Evolutionary conservation across 2,113 vertebrate species (phyloP).

Genomic region (Procavia capensis): DNA sequence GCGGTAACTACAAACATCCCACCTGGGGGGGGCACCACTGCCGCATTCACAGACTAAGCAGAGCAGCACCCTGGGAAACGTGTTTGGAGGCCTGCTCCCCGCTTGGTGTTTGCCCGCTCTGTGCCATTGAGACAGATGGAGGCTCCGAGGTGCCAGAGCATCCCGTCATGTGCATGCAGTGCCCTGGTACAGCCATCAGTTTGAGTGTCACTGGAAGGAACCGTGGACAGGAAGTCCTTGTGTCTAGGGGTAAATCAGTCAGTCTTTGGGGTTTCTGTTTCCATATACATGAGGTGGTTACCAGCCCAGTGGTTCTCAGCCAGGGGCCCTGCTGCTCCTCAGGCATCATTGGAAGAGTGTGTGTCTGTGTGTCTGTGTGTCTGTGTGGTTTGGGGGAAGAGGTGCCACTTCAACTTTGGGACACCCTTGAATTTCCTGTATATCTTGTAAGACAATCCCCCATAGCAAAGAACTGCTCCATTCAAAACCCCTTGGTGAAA

Average conservation of each 20-base stretch:
- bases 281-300: background rate
- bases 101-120: background rate
- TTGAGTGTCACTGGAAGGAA: background rate
- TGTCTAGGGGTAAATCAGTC: background rate
- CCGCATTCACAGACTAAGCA: background rate
- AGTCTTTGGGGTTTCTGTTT: slow-evolving; percentile 20
- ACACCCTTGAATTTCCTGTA: background rate
- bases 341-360: background rate
- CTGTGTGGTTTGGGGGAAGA: background rate
- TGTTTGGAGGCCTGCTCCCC: background rate
- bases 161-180: background rate
- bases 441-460: background rate
- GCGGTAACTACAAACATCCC: background rate
- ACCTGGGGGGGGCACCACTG: too few species aligned
- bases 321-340: background rate
- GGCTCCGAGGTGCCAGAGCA: background rate
- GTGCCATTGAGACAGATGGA: background rate
- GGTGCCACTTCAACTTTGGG: background rate
- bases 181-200: background rate
- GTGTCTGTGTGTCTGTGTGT: background rate
- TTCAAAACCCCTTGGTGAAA: background rate
- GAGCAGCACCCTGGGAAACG: background rate
- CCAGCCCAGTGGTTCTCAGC: background rate
- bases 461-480: background rate
- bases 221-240: background rate